Evolutionary conservation across 2,888 invertebrate genomes (phyloP).

Genomic region (Eupithecia inturbata): DNA sequence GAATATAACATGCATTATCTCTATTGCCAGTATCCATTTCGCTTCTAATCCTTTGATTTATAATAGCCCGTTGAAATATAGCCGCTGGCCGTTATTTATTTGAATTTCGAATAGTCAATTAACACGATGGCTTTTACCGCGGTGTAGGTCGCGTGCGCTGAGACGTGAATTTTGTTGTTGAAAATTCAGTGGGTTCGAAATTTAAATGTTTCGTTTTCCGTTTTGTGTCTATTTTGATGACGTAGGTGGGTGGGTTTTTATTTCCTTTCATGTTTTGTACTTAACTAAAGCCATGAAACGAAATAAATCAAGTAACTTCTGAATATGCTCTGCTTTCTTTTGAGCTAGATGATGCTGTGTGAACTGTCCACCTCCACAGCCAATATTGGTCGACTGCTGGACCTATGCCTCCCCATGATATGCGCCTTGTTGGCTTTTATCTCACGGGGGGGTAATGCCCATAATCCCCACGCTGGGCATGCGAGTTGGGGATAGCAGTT

Average conservation of each 20-base stretch:
- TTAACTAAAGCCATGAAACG: too few species aligned
- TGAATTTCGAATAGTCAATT: constrained; percentile 82
- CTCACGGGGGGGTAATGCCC: too few species aligned
- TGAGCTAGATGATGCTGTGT: too few species aligned
- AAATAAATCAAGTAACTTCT: too few species aligned
- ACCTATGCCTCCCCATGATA: too few species aligned
- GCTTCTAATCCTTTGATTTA: constrained; percentile 83
- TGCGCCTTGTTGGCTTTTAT: too few species aligned
- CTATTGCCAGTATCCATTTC: constrained; percentile 79
- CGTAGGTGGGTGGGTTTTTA: background rate
- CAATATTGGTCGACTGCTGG: too few species aligned
- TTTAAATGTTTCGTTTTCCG: constrained; percentile 11
- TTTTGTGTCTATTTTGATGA: background rate
- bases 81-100: constrained; percentile 78
- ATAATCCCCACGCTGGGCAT: too few species aligned
- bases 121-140: constrained; percentile 76
- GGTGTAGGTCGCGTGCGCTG: constrained; percentile 63
- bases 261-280: background rate
- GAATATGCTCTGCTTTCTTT: too few species aligned
- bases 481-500: too few species aligned
- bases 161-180: constrained; percentile 52
- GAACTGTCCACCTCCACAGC: too few species aligned
- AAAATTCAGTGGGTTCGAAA: constrained; percentile 49
- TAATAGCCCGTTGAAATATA: constrained; percentile 76
- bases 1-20: constrained; percentile 80